These are phyloP conservation scores for Erythrolamprus reginae DNA, from an alignment of 2,113 vertebrate species.

Conservation along the genomic window DNA sequence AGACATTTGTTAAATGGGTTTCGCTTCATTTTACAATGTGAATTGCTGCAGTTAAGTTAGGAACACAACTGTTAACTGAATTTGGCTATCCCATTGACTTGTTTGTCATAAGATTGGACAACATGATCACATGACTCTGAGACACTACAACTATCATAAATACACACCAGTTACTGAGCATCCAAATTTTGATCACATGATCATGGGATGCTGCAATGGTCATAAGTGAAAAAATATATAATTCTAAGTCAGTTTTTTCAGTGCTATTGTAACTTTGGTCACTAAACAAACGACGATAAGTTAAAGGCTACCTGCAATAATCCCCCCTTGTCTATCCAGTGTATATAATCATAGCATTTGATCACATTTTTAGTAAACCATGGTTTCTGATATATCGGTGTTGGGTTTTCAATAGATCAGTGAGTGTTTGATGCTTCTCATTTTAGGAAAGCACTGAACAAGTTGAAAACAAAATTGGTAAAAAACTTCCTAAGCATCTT, in stretches of 20 bases:
- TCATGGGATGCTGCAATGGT: no score
- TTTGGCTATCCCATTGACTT: no score
- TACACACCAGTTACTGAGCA: no score
- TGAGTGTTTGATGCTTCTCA: constrained; percentile 40
- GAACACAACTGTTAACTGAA: no score
- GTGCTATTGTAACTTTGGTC: not conserved
- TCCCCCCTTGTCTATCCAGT: not conserved
- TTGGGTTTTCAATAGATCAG: constrained; percentile 33
- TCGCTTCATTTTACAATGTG: no score
- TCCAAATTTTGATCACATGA: no score
- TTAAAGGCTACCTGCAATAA: not conserved
- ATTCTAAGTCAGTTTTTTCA: not conserved
- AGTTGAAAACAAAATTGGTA: constrained; percentile 82
- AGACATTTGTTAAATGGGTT: no score
- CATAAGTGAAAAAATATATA: no score
- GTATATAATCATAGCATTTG: not conserved
- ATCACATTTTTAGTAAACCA: not conserved
- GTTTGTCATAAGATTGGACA: no score
- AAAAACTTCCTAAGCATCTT: constrained; percentile 83
- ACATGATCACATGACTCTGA: no score
- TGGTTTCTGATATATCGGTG: fast-evolving
- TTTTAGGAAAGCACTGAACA: constrained; percentile 91
- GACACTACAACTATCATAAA: no score
- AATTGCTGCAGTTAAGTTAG: no score
- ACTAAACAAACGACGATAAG: not conserved